Evolutionary conservation across 2,888 invertebrate genomes (phyloP).

Genomic region (Nineta flava): DNA sequence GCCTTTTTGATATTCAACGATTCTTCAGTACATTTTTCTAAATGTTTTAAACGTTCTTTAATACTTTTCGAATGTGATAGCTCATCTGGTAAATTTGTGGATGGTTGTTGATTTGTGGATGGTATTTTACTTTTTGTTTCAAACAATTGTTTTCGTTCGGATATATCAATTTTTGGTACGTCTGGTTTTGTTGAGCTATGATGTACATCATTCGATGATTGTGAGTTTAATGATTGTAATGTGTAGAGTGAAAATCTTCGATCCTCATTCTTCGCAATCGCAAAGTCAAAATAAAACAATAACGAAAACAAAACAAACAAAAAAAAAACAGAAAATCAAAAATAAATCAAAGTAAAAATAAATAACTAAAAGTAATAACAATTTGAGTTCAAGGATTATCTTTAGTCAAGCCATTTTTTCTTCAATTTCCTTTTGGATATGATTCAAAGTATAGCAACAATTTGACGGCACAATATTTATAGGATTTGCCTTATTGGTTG

Average conservation of each 20-base stretch:
- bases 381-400: not conserved
- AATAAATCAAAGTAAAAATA: not conserved
- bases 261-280: not conserved
- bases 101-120: conserved; percentile 26
- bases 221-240: conserved; percentile 1
- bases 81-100: conserved; percentile 41
- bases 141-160: conserved; percentile 68
- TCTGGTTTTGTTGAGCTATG: conserved; percentile 17
- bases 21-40: conserved; percentile 49
- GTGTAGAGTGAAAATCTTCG: conserved; percentile 2
- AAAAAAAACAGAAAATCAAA: conserved; percentile 1
- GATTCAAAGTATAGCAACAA: too few relatives aligned
- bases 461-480: too few relatives aligned
- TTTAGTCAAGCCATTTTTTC: not conserved
- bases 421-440: not conserved
- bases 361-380: not conserved
- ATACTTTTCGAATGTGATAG: conserved; percentile 50
- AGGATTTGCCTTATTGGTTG: too few relatives aligned
- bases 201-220: not conserved
- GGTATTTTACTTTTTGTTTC: conserved; percentile 48
- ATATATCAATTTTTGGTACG: conserved; percentile 65
- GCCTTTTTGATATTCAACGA: conserved; percentile 28
- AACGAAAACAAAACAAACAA: conserved; percentile 3
- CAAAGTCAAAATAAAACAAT: conserved; percentile 5
- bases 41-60: conserved; percentile 51